phyloP scores from a whole-genome alignment of 2,113 vertebrate species.

The Cavia porcellus region DNA sequence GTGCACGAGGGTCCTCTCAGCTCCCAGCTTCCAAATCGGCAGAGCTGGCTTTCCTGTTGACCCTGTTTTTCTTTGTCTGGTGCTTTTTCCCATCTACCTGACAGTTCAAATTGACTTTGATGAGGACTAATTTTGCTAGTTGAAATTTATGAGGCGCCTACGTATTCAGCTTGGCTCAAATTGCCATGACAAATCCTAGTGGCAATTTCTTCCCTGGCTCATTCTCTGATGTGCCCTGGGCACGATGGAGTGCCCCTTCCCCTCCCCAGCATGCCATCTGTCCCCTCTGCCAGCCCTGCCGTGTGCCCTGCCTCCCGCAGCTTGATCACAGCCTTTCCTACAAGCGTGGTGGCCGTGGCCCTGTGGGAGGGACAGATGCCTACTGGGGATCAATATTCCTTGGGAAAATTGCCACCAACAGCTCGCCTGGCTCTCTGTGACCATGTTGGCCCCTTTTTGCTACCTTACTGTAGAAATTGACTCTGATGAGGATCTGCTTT shows the following conservation, averaged over 20 bases:
- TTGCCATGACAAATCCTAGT: slow-evolving; percentile 46
- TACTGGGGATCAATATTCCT: not conserved
- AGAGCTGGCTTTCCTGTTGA: not conserved
- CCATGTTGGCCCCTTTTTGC: not conserved
- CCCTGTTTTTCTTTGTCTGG: not conserved
- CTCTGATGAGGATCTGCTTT: not conserved
- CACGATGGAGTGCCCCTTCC: not conserved
- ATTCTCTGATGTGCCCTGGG: slow-evolving; percentile 26
- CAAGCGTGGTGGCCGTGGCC: accelerated
- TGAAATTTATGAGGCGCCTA: slow-evolving; percentile 50
- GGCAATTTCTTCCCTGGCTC: slow-evolving; percentile 52
- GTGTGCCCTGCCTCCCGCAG: accelerated
- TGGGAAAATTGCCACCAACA: not conserved
- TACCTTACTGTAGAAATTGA: not conserved
- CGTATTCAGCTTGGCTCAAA: not conserved
- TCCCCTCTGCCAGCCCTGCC: accelerated
- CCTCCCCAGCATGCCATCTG: accelerated
- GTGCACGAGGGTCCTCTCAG: not conserved
- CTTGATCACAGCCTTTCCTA: accelerated
- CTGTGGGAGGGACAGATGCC: not conserved
- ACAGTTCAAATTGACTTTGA: slow-evolving; percentile 73
- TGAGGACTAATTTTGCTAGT: slow-evolving; percentile 62
- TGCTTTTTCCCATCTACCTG: slow-evolving; percentile 3
- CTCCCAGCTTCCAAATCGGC: not conserved
- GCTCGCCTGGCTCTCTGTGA: not conserved